phyloP scores from a whole-genome alignment of 2,797 vertebrate genomes.

The Molossus molossus region DNA sequence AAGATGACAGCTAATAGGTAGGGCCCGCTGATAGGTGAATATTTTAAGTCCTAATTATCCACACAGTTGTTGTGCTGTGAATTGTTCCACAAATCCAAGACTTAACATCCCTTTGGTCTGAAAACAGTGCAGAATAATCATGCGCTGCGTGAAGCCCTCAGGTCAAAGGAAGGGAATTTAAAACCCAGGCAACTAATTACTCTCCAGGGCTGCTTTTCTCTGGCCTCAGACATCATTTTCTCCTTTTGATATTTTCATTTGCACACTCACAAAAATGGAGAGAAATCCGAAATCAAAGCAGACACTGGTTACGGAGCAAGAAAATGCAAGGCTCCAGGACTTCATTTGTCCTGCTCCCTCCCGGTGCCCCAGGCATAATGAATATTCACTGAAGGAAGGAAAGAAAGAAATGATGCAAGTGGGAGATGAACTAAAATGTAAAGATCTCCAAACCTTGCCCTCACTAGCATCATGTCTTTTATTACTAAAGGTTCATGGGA shows the following conservation, averaged over 20 bases:
- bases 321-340: neutral
- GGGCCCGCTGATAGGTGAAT: neutral
- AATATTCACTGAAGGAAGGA: slow-evolving; percentile 58
- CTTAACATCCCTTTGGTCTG: slow-evolving; percentile 24
- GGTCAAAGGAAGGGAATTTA: slow-evolving; percentile 55
- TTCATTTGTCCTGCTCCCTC: slow-evolving; percentile 11
- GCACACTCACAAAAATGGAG: neutral
- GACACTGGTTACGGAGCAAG: neutral
- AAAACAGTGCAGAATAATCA: slow-evolving; percentile 51
- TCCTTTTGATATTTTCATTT: slow-evolving; percentile 54
- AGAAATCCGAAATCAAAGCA: slow-evolving; percentile 32
- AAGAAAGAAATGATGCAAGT: slow-evolving; percentile 43
- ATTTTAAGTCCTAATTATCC: slow-evolving; percentile 15
- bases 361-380: slow-evolving; percentile 48
- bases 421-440: slow-evolving; percentile 39
- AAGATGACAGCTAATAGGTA: neutral
- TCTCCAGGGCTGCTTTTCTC: neutral
- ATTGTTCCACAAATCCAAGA: slow-evolving; percentile 4
- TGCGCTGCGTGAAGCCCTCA: neutral
- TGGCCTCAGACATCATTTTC: slow-evolving; percentile 19
- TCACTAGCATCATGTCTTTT: slow-evolving; percentile 29
- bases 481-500: slow-evolving; percentile 60
- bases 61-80: neutral
- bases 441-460: slow-evolving; percentile 39
- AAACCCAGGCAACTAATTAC: slow-evolving; percentile 52